A percentile compares a stretch with the other conserved stretches of the same genome.
phyloP scores from a whole-genome alignment of 2,797 vertebrate species.

The Poecile montanus region DNA sequence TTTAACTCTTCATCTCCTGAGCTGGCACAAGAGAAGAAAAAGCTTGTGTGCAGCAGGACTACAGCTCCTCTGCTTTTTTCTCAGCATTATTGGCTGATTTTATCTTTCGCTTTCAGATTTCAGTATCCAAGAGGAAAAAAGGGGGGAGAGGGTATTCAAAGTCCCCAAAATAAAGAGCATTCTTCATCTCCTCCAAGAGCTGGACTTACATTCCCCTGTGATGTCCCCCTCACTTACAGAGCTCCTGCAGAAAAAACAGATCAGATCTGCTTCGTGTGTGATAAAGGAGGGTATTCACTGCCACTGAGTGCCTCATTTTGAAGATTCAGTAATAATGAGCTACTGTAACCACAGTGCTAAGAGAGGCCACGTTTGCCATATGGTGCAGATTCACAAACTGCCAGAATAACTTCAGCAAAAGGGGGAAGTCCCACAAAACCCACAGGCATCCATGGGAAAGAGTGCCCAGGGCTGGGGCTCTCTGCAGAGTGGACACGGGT shows the following conservation, averaged over 20 bases:
- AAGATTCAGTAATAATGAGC: background rate
- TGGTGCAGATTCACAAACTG: background rate
- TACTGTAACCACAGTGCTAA: background rate
- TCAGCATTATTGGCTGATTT: background rate
- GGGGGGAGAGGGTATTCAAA: background rate
- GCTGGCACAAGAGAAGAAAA: background rate
- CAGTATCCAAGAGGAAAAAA: background rate
- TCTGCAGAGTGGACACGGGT: fast-evolving
- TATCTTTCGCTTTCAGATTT: background rate
- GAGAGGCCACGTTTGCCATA: background rate
- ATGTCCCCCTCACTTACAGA: background rate
- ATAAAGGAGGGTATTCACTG: background rate
- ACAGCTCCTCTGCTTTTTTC: background rate
- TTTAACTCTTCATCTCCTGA: background rate
- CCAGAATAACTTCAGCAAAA: background rate
- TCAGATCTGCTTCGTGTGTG: background rate
- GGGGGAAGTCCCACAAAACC: background rate
- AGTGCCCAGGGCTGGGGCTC: background rate
- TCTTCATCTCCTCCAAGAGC: background rate
- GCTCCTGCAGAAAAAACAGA: background rate
- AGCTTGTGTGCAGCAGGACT: background rate
- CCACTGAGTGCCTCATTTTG: background rate
- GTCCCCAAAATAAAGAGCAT: background rate
- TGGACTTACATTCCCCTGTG: background rate
- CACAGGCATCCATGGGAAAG: background rate